These are phyloP conservation scores for Protophormia terraenovae DNA, from an alignment of 2,888 invertebrate genomes.

Conservation along the genomic window DNA sequence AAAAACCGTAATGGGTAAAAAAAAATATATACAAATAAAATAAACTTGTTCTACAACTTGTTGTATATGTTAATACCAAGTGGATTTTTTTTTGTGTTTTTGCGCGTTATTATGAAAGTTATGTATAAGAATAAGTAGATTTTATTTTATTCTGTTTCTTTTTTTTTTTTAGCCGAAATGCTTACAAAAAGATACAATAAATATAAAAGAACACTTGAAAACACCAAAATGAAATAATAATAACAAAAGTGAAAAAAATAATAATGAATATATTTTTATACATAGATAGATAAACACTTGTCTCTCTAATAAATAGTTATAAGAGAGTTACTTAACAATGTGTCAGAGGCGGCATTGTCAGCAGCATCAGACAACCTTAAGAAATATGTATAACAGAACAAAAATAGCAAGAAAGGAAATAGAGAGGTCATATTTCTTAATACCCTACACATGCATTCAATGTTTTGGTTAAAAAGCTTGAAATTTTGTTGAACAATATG, in stretches of 20 bases:
- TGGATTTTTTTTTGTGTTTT: slow-evolving; percentile 3
- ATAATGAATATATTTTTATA: not conserved
- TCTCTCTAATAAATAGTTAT: slow-evolving; percentile 15
- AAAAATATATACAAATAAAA: slow-evolving; percentile 23
- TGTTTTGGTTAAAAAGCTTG: too few species aligned
- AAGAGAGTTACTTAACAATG: slow-evolving; percentile 42
- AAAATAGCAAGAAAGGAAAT: not conserved
- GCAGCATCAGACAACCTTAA: slow-evolving; percentile 3
- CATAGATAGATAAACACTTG: slow-evolving; percentile 57
- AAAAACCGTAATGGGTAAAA: slow-evolving; percentile 35
- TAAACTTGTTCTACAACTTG: slow-evolving; percentile 78
- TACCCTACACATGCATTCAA: too few species aligned
- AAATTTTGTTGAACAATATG: too few species aligned
- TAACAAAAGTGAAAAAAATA: slow-evolving; percentile 9
- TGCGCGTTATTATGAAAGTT: slow-evolving; percentile 37
- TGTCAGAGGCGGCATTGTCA: not conserved
- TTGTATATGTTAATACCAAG: slow-evolving; percentile 60
- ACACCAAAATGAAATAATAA: too few species aligned
- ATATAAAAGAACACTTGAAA: slow-evolving; percentile 45
- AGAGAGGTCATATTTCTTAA: too few species aligned
- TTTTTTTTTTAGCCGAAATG: slow-evolving; percentile 13
- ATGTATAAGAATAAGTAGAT: too few species aligned
- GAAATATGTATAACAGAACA: not conserved
- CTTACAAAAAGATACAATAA: slow-evolving; percentile 21
- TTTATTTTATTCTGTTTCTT: slow-evolving; percentile 8